Evolutionary conservation across 2,888 invertebrate genomes (phyloP), one percentile per base, ranked within the genome.

Genomic region (Meloe dianella): DNA sequence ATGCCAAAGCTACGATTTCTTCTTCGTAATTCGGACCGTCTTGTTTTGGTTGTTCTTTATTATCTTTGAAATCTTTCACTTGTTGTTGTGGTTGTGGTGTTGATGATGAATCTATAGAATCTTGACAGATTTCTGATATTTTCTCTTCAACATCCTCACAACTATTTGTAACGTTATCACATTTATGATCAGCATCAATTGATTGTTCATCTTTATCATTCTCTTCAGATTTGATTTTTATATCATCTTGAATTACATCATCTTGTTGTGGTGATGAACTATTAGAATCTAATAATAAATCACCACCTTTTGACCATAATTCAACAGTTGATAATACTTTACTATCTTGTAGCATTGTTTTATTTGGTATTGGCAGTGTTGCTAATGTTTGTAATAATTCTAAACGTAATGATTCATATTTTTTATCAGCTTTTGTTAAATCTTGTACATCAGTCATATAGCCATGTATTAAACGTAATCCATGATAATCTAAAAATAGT

Each of bases 401-500:
- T 71, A 88, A 87, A 84, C 94, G 51, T 7, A 80, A 65, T 17
- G 78, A 78, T 74, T 82, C 80, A 63, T 75, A 79, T 66, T 79
- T 80, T 54, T 77, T 77, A 66, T 83, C 80, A 32, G 67, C 71
- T 59, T 77, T 77, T n/a, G 75, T 78, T 67, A 81, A 69, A 66
- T 81, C 79, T 22, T 89, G 86, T 0, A 90, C 87, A 78, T 95
- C 94, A 66, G 90, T 89, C 89, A 97, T 96, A 92, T 98, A 98
- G 30, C 94, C 95, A 86, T 96, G 95, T 66, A 98, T 87, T 63
- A 98, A 85, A 7, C 94, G 86, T 64, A 98, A 86, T 0, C 98
- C 98, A 78, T 97, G 95, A 84, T 97, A 97, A 85, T 95, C 95
- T 64, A 96, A 88, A 85, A 98, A 97, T 69, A 97, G 87, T 17